Conservation (phyloP, 2,113 vertebrate genomes). For the Pionites leucogaster region DNA sequence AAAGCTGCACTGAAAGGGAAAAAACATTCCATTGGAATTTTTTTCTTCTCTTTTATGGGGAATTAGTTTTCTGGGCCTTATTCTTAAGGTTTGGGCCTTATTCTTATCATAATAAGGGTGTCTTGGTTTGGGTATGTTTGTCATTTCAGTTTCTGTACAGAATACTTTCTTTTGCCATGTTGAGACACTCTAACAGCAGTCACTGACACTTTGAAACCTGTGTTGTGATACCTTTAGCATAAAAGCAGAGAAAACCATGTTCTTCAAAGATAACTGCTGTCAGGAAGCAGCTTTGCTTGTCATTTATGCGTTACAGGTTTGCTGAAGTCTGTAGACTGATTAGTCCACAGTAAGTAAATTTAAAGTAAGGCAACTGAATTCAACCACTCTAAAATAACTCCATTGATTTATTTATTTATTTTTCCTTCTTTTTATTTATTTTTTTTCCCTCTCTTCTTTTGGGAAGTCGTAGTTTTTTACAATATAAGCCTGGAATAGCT, state of each 20-base stretch:
- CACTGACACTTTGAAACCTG: neutral
- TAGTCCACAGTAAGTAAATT: neutral
- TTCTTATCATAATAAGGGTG: neutral
- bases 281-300: neutral
- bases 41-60: neutral
- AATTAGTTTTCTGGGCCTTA: neutral
- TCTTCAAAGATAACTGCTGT: neutral
- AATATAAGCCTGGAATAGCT: neutral
- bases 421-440: accelerated
- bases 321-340: neutral
- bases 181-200: neutral
- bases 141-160: neutral
- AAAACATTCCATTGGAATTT: neutral
- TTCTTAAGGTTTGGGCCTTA: neutral
- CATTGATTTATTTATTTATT: accelerated
- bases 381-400: neutral
- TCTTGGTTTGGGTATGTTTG: neutral
- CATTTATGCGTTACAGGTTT: neutral
- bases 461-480: neutral
- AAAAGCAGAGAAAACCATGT: neutral
- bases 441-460: accelerated
- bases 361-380: neutral
- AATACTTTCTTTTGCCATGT: neutral
- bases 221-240: neutral
- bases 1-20: neutral